Percentiles rank a stretch among this genome's conserved stretches.
Conservation (phyloP, 92 coral and sea anemone genomes). For the Hydrozoanthus gracilis region DNA sequence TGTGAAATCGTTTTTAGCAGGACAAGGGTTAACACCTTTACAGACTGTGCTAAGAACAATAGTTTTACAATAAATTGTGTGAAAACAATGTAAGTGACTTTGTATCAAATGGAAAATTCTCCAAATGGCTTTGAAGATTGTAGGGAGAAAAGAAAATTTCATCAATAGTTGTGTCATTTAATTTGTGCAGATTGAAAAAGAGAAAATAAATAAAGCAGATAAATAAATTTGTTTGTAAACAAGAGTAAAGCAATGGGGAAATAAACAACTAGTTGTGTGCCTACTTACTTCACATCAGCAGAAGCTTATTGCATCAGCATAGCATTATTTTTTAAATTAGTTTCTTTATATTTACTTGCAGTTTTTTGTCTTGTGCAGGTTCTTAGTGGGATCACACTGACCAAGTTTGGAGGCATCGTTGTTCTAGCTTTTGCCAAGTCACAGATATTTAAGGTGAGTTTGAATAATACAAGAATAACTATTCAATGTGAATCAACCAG, state of each 20-base stretch:
- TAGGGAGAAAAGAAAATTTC: no score
- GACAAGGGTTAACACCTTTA: no score
- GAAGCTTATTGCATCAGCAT: no score
- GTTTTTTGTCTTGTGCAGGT: constrained; percentile 61
- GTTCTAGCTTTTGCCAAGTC: constrained; percentile 93
- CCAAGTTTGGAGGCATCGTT: constrained; percentile 94
- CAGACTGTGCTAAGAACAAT: neutral
- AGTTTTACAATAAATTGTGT: neutral
- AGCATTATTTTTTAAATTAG: no score
- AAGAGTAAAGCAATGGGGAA: no score
- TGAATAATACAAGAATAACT: neutral
- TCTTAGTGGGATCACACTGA: constrained; percentile 92
- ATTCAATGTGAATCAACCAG: neutral
- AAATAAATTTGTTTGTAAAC: no score
- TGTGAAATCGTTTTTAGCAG: no score
- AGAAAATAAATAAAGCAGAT: no score
- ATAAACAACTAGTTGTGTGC: no score
- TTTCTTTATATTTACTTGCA: neutral
- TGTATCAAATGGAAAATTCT: no score
- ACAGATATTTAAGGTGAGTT: constrained; percentile 90
- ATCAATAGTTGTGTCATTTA: no score
- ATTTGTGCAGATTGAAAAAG: neutral
- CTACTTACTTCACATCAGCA: no score
- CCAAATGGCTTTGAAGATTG: neutral
- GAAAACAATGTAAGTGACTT: neutral